Conservation (phyloP, 35 echinoderm and acorn worm species). For the Stichopus chloronotus region DNA sequence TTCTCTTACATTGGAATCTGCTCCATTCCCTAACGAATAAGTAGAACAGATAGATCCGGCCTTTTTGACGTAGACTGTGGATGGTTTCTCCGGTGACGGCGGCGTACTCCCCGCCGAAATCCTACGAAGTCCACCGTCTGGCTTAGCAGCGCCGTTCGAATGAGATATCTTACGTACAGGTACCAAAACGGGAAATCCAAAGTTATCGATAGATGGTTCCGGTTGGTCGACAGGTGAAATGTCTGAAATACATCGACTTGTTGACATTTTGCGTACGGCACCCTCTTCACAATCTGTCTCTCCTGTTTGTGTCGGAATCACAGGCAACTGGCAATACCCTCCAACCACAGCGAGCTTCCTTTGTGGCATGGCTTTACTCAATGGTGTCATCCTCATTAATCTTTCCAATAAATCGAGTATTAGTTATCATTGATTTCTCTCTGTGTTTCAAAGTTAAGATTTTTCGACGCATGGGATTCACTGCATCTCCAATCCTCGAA, state of each 20-base stretch:
- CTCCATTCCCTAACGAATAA: background rate
- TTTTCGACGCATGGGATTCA: too few species aligned
- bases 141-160: background rate
- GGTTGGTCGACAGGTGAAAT: slow-evolving; percentile 9
- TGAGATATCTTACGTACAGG: background rate
- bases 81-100: background rate
- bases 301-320: slow-evolving; percentile 31
- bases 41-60: background rate
- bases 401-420: background rate
- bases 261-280: slow-evolving; percentile 53
- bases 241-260: slow-evolving; percentile 13
- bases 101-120: background rate
- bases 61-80: background rate
- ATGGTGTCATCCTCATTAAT: background rate
- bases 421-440: background rate
- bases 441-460: too few species aligned
- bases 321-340: background rate
- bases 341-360: background rate
- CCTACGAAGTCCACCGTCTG: background rate
- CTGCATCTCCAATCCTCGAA: too few species aligned
- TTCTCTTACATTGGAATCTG: background rate
- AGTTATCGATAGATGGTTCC: background rate
- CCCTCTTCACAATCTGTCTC: slow-evolving; percentile 40
- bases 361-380: background rate
- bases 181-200: slow-evolving; percentile 8